phyloP scores from a whole-genome alignment of 2,113 vertebrate genomes.

The Dicrurus megarhynchus region DNA sequence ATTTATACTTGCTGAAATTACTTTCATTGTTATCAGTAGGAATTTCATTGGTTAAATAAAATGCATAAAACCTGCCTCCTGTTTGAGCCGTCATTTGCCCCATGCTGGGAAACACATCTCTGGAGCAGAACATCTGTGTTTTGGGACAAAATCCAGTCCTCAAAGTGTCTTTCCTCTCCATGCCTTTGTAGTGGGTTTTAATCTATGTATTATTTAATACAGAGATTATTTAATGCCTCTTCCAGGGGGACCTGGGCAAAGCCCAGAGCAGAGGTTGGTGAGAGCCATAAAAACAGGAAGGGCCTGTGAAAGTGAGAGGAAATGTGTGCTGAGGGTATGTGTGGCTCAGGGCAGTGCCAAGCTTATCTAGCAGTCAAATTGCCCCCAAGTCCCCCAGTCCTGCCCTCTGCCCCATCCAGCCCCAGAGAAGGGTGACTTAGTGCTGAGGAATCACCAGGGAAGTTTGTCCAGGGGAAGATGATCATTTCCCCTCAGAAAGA shows the following conservation, averaged over 20 bases:
- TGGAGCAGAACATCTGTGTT: background rate
- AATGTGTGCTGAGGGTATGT: background rate
- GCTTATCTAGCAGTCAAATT: background rate
- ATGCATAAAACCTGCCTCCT: constrained; percentile 61
- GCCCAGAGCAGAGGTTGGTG: background rate
- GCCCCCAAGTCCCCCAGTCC: too few relatives aligned
- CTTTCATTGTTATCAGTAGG: constrained; percentile 83
- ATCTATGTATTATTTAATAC: background rate
- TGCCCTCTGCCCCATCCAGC: background rate
- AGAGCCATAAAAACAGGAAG: background rate
- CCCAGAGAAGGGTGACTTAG: background rate
- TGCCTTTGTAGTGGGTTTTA: background rate
- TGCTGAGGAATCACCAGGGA: background rate
- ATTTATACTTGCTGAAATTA: constrained; percentile 84
- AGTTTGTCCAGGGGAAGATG: background rate
- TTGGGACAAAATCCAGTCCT: background rate
- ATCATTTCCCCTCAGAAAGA: background rate
- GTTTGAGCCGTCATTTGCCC: background rate
- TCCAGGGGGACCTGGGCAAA: background rate
- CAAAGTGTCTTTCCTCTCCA: background rate
- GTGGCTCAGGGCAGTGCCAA: background rate
- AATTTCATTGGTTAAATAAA: constrained; percentile 88
- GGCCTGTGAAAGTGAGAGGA: fast-evolving
- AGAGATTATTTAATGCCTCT: background rate
- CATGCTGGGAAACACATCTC: background rate